phyloP scores from a whole-genome alignment of 2,113 vertebrate genomes.

The Oxygymnocypris stewartii region DNA sequence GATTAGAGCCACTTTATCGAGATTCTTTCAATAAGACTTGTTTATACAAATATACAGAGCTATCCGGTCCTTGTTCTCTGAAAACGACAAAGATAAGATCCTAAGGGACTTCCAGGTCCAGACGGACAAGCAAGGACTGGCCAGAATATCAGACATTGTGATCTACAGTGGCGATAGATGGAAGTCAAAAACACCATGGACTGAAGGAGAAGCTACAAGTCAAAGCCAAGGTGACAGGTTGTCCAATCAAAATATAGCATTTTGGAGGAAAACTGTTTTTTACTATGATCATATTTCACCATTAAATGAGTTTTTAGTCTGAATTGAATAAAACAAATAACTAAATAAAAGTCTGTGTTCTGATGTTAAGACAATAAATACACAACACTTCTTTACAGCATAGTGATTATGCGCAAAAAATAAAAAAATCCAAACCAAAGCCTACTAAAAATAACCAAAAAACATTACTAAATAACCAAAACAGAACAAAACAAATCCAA shows the following conservation, averaged over 20 bases:
- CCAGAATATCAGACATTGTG: background rate
- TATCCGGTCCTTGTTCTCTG: background rate
- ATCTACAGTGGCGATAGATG: background rate
- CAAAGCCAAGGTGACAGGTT: conserved; percentile 5
- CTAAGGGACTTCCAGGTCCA: conserved; percentile 12
- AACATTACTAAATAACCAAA: background rate
- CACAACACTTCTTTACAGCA: background rate
- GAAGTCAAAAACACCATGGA: background rate
- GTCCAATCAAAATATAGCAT: background rate
- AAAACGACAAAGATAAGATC: conserved; percentile 11
- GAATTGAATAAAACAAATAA: background rate
- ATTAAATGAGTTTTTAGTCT: background rate
- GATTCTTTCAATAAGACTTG: conserved; percentile 6
- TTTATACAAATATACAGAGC: conserved; percentile 16
- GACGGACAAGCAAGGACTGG: conserved; percentile 15
- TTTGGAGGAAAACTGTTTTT: background rate
- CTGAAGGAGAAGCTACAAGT: background rate
- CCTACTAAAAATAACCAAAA: background rate
- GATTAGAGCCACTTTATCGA: conserved; percentile 25
- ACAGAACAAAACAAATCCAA: background rate
- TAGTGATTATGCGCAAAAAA: background rate
- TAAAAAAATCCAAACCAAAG: background rate
- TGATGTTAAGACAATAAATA: background rate
- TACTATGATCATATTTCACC: background rate
- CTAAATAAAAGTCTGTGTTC: background rate